Percentiles rank a stretch among this genome's conserved stretches.
These are phyloP conservation scores for Aplodontia rufa DNA, from an alignment of 2,113 vertebrate species.

Conservation along the genomic window DNA sequence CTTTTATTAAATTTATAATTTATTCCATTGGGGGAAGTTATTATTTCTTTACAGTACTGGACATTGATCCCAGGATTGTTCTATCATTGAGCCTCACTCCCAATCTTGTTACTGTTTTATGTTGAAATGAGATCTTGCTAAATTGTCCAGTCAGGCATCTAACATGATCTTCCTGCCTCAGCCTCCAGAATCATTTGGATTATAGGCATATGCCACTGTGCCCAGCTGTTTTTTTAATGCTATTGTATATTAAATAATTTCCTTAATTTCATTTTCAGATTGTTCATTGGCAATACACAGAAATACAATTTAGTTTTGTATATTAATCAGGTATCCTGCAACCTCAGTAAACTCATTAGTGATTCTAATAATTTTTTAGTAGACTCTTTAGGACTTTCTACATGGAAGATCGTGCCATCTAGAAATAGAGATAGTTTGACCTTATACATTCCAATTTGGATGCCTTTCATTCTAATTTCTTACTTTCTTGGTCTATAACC, in stretches of 20 bases:
- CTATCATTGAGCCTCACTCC: too few species aligned
- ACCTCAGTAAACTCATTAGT: neutral
- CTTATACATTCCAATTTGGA: neutral
- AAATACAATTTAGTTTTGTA: neutral
- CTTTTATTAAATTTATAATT: conserved; percentile 16
- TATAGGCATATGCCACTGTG: too few species aligned
- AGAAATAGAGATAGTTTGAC: neutral
- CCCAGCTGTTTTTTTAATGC: neutral
- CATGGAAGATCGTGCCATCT: neutral
- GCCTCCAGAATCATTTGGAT: too few species aligned
- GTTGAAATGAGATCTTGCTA: too few species aligned
- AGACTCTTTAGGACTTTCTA: neutral
- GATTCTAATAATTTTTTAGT: neutral
- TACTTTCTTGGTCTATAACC: neutral
- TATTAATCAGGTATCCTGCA: neutral
- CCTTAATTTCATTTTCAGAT: conserved; percentile 34
- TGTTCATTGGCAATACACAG: neutral
- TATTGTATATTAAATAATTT: neutral
- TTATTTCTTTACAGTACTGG: neutral
- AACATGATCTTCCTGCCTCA: too few species aligned
- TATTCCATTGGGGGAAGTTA: too few species aligned
- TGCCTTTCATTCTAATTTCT: conserved; percentile 24
- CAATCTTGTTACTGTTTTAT: too few species aligned
- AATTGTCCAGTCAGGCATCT: too few species aligned
- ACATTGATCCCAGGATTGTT: too few species aligned